Percentiles rank a stretch among this genome's conserved stretches.
phyloP scores from a whole-genome alignment of 2,797 vertebrate genomes.

The Austrolebias charrua region DNA sequence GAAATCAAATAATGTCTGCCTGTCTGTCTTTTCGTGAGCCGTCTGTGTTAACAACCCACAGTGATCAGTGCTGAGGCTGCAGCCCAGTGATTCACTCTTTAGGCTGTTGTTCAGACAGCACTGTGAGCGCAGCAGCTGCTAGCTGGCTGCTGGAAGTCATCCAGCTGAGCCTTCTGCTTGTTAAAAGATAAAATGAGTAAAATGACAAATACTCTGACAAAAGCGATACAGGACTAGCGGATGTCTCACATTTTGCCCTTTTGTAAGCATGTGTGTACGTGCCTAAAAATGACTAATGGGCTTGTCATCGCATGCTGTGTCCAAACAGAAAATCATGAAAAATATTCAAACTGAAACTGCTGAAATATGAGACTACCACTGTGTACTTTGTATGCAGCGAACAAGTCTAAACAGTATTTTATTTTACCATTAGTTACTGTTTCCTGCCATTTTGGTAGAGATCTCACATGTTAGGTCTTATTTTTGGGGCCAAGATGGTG shows the following conservation, averaged over 20 bases:
- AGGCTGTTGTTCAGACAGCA: conserved; percentile 40
- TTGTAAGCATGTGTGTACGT: not conserved
- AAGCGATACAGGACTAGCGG: not conserved
- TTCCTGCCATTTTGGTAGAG: too few relatives aligned
- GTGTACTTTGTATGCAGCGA: not conserved
- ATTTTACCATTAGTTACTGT: too few relatives aligned
- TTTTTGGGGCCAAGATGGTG: too few relatives aligned
- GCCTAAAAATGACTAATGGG: not conserved
- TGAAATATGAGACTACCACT: not conserved
- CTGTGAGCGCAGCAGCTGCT: conserved; percentile 42
- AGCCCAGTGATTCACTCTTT: conserved; percentile 38
- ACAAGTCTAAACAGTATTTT: too few relatives aligned
- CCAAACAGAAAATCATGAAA: not conserved
- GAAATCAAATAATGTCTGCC: conserved; percentile 2
- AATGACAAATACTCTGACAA: conserved; percentile 3
- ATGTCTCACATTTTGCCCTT: conserved; percentile 8
- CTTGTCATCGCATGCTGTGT: not conserved
- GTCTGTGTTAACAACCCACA: conserved; percentile 13
- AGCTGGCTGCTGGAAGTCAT: conserved; percentile 24
- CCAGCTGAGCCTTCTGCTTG: conserved; percentile 37
- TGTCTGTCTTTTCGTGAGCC: conserved; percentile 4
- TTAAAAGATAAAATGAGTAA: conserved; percentile 29
- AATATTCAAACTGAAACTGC: not conserved
- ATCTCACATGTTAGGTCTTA: too few relatives aligned
- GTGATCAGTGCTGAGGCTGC: conserved; percentile 39